Evolutionary conservation across 1,140 invertebrate species (phyloP).

Genomic region (Drosophila ficusphila): DNA sequence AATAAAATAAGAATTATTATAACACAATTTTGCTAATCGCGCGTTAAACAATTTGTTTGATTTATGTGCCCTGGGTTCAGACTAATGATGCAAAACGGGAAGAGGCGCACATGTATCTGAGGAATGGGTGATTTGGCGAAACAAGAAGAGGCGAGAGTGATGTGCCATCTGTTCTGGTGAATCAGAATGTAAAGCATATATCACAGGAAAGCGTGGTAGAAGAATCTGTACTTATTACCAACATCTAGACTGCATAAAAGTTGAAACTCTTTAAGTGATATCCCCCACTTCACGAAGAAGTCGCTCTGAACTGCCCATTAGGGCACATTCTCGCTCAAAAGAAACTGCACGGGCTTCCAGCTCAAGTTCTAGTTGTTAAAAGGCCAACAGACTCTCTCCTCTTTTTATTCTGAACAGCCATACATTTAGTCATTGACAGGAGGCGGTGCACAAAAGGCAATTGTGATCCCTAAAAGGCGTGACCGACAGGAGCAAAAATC

Average conservation of each 20-base stretch:
- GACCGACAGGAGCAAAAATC: constrained; percentile 30
- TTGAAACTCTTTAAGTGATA: constrained; percentile 3
- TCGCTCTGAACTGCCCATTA: constrained; percentile 29
- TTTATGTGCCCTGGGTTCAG: constrained; percentile 51
- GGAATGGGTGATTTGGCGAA: neutral
- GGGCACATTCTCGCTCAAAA: neutral
- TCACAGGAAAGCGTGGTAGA: too few relatives aligned
- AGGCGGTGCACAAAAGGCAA: constrained; percentile 48
- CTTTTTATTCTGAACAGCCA: constrained; percentile 33
- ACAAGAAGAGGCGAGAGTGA: too few relatives aligned
- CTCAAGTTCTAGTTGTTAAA: constrained; percentile 44
- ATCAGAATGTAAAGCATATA: too few relatives aligned
- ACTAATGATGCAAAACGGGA: constrained; percentile 22
- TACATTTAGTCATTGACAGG: constrained; percentile 55
- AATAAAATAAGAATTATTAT: constrained; percentile 73
- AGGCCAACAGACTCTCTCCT: constrained; percentile 37
- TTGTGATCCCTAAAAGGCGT: constrained; percentile 51
- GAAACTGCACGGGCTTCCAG: constrained; percentile 4
- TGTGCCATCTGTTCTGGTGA: too few relatives aligned
- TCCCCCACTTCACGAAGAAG: neutral
- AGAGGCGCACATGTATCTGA: neutral
- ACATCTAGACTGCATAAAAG: too few relatives aligned
- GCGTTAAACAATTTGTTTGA: constrained; percentile 81
- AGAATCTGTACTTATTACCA: too few relatives aligned
- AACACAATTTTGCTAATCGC: constrained; percentile 80